Percentiles rank a stretch among this genome's conserved stretches.
Conservation (phyloP, 2,797 vertebrate species). For the Sphaeramia orbicularis region DNA sequence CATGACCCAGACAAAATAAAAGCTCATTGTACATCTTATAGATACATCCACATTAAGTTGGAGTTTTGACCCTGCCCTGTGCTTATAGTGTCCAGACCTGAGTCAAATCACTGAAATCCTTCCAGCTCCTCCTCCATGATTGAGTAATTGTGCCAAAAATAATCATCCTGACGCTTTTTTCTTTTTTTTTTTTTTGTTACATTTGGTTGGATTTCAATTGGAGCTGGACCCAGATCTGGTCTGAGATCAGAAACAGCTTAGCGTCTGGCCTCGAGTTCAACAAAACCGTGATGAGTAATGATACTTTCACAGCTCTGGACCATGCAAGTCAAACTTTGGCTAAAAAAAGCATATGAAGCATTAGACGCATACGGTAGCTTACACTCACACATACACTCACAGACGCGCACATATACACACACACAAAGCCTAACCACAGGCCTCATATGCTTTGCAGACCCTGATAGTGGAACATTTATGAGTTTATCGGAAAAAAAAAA, state of each 20-base stretch:
- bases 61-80: slow-evolving; percentile 69
- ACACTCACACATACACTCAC: slow-evolving; percentile 6
- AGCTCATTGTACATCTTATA: slow-evolving; percentile 54
- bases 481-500: slow-evolving; percentile 34
- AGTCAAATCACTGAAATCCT: slow-evolving; percentile 59
- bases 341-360: slow-evolving; percentile 59
- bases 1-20: slow-evolving; percentile 66
- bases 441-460: slow-evolving; percentile 69
- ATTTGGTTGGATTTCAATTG: slow-evolving; percentile 35
- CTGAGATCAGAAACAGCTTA: slow-evolving; percentile 60
- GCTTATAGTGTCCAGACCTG: slow-evolving; percentile 67
- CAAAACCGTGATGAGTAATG: slow-evolving; percentile 41
- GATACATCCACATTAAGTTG: slow-evolving; percentile 69
- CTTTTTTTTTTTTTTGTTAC: neutral
- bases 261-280: slow-evolving; percentile 46
- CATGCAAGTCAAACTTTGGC: slow-evolving; percentile 62
- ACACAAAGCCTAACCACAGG: slow-evolving; percentile 41
- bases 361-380: slow-evolving; percentile 24
- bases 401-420: neutral
- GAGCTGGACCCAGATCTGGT: slow-evolving; percentile 55
- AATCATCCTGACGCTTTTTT: neutral
- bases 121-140: slow-evolving; percentile 3
- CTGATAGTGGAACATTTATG: slow-evolving; percentile 70
- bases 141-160: slow-evolving; percentile 28
- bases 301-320: slow-evolving; percentile 62